Percentiles rank a stretch among this genome's conserved stretches.
phyloP scores from a whole-genome alignment of 2,888 invertebrate genomes.

The Drosophila percnosoma region DNA sequence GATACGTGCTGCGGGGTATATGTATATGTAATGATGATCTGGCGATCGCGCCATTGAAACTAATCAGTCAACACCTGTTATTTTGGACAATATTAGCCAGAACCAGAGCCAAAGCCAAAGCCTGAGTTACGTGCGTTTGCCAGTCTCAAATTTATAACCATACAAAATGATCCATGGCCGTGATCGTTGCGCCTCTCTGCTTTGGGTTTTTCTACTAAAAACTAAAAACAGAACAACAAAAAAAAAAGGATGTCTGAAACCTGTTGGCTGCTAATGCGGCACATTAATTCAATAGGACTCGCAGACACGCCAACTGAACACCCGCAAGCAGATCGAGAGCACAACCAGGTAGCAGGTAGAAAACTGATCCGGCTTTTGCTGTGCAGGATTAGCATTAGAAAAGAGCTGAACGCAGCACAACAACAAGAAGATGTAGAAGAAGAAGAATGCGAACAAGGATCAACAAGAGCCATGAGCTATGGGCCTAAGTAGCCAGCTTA shows the following conservation, averaged over 20 bases:
- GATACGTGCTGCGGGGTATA: slow-evolving; percentile 58
- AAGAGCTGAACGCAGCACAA: slow-evolving; percentile 12
- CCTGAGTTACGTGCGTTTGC: slow-evolving; percentile 50
- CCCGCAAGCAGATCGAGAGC: slow-evolving; percentile 42
- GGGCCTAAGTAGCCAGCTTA: slow-evolving; percentile 57
- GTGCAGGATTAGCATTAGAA: slow-evolving; percentile 69
- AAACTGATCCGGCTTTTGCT: slow-evolving; percentile 10
- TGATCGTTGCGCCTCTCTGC: slow-evolving; percentile 21
- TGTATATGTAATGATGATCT: slow-evolving; percentile 8
- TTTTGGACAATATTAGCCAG: slow-evolving; percentile 66
- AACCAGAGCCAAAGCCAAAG: neutral
- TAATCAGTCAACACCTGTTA: slow-evolving; percentile 78
- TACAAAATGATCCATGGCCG: slow-evolving; percentile 29
- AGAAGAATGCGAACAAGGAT: slow-evolving; percentile 12
- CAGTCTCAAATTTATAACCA: slow-evolving; percentile 35
- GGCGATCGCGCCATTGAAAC: slow-evolving; percentile 47
- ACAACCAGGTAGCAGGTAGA: slow-evolving; percentile 51
- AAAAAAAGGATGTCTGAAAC: slow-evolving; percentile 56
- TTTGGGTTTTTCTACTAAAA: slow-evolving; percentile 37
- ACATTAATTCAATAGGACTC: slow-evolving; percentile 70
- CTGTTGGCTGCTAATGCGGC: slow-evolving; percentile 70
- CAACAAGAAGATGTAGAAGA: neutral
- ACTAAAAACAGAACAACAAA: neutral
- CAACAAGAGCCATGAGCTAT: slow-evolving; percentile 30
- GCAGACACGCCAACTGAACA: slow-evolving; percentile 47